Evolutionary conservation across 2,888 invertebrate species (phyloP).

Genomic region (Heliothis peltigera): DNA sequence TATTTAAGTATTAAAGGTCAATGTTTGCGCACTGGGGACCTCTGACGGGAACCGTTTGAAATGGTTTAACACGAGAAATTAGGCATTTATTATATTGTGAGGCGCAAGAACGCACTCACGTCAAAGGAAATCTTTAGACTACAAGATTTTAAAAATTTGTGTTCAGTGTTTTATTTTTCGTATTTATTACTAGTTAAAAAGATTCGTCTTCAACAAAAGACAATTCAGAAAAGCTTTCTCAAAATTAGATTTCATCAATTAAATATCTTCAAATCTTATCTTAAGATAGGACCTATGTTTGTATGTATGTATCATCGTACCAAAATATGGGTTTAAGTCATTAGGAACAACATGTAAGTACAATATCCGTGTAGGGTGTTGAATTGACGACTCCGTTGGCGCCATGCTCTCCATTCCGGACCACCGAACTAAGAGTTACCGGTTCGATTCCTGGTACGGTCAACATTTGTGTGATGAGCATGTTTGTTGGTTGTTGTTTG

Average conservation of each 20-base stretch:
- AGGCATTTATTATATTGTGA: neutral
- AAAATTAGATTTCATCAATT: neutral
- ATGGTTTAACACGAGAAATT: constrained; percentile 14
- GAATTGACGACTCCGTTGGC: too few species aligned
- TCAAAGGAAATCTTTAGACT: neutral
- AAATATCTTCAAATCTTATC: neutral
- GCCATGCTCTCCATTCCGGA: too few species aligned
- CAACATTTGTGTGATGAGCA: too few species aligned
- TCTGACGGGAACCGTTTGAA: constrained; percentile 8
- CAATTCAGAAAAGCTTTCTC: too few species aligned
- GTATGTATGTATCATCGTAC: neutral
- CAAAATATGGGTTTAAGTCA: neutral
- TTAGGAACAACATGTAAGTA: neutral
- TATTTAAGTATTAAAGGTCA: constrained; percentile 31
- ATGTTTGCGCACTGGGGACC: constrained; percentile 27
- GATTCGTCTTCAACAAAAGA: too few species aligned
- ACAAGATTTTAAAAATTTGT: neutral
- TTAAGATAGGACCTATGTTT: neutral
- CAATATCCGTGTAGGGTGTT: too few species aligned
- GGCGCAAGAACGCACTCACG: neutral
- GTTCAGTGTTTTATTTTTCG: too few species aligned
- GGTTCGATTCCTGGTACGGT: too few species aligned
- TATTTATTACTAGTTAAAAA: too few species aligned
- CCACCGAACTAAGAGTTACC: too few species aligned
- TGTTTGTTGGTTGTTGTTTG: too few species aligned